Evolutionary conservation across 2,113 vertebrate genomes (phyloP), one percentile per base, ranked within the genome.

Genomic region (Oplegnathus fasciatus): DNA sequence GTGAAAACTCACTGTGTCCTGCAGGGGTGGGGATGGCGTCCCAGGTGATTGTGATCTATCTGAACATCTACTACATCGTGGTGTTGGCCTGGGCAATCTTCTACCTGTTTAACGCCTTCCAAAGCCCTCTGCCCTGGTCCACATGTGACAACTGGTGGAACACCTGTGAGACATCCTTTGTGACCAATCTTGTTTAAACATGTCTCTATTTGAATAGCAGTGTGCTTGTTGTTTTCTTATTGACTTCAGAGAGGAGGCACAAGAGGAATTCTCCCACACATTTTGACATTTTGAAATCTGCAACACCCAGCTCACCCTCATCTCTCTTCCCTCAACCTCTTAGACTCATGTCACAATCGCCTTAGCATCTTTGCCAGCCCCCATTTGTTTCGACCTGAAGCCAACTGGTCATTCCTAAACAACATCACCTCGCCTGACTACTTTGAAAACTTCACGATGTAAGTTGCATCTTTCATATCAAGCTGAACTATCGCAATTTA

Each of bases 31-130:
- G 98, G 1, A 90, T 97, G 74, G 97, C 97, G 0, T 96, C 97
- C 11, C 97, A 97, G 84, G 94, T 98, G 71, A 97, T 98, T 0
- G 96, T 97, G 60, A 74, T 91, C 5, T 99, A 97, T 78, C 46
- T 97, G 79, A 98, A 97, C 81, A 57, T 98, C 83, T 99, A 98
- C 92, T 99, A 98, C 90, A 97, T 99, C 9, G 82, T 99, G 76
- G 93, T 99, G 73, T 92, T 99, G 17, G 95, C 97, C 74, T 99
- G 98, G 98, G 96, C 95, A 1, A 85, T 98, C 28, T 97, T 99
- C 89, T 99, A 99, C 88, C 90, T 99, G 7, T 96, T 96, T 88
- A 96, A 96, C 89, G 97, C 97, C 87, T 98, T 99, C 78, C 89
- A 80, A 48, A 86, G 87, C 4, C 94, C 96, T 5, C 94, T 99